phyloP scores from a whole-genome alignment of 2,888 invertebrate species.

The Malacosoma neustria region DNA sequence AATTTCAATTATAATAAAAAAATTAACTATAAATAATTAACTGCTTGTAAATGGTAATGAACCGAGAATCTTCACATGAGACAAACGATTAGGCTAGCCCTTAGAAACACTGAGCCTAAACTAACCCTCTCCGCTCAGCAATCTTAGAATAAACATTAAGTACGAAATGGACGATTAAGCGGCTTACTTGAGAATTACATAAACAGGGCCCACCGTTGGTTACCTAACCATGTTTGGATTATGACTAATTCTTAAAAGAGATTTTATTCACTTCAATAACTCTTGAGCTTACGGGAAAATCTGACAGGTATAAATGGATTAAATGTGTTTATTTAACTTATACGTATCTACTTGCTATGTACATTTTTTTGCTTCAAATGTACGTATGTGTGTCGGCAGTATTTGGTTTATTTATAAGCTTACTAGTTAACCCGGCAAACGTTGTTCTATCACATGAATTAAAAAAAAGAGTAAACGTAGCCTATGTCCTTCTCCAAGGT shows the following conservation, averaged over 20 bases:
- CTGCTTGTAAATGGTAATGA: slow-evolving; percentile 46
- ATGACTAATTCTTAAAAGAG: slow-evolving; percentile 34
- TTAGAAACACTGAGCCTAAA: slow-evolving; percentile 19
- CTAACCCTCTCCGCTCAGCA: slow-evolving; percentile 19
- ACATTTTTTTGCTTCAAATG: too few species aligned
- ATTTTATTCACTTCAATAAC: slow-evolving; percentile 25
- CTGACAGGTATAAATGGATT: background rate
- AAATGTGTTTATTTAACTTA: too few species aligned
- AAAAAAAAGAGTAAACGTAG: too few species aligned
- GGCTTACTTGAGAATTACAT: slow-evolving; percentile 47
- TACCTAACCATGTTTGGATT: slow-evolving; percentile 34
- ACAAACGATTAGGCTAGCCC: slow-evolving; percentile 42
- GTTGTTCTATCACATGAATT: too few species aligned
- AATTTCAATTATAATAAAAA: too few species aligned
- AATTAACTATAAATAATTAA: too few species aligned
- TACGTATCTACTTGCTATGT: too few species aligned
- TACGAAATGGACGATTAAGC: slow-evolving; percentile 53
- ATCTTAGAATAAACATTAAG: slow-evolving; percentile 45
- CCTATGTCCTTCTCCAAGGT: too few species aligned
- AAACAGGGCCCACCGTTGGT: slow-evolving; percentile 39
- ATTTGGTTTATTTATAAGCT: too few species aligned
- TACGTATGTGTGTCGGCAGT: too few species aligned
- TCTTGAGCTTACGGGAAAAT: slow-evolving; percentile 10
- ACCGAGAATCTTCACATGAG: slow-evolving; percentile 52
- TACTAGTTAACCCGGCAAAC: too few species aligned